These are phyloP conservation scores for Tapera naevia DNA, from an alignment of 2,797 vertebrate genomes.

Conservation along the genomic window DNA sequence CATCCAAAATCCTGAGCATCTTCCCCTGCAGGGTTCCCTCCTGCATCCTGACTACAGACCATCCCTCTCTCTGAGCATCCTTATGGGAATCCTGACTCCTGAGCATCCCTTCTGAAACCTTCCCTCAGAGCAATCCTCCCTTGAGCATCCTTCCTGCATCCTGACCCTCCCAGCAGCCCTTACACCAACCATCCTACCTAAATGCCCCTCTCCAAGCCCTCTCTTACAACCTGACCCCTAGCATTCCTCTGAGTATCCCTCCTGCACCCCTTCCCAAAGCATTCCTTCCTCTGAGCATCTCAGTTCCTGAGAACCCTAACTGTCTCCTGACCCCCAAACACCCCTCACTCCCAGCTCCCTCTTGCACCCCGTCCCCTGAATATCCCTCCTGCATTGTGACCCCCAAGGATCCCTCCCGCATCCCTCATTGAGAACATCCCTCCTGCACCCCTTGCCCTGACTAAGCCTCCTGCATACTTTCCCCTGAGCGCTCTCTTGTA, in stretches of 20 bases:
- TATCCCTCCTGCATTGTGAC: not conserved
- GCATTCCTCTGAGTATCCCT: not conserved
- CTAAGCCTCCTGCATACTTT: too few species aligned
- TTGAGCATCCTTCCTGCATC: not conserved
- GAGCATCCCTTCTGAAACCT: not conserved
- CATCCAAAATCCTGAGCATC: not conserved
- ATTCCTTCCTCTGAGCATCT: not conserved
- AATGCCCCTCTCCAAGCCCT: not conserved
- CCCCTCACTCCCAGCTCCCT: not conserved
- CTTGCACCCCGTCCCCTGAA: not conserved
- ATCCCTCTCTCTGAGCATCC: not conserved
- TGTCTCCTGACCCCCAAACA: not conserved
- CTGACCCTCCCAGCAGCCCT: not conserved
- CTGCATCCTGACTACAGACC: not conserved
- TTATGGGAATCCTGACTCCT: not conserved
- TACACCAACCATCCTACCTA: not conserved
- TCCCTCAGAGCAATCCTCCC: not conserved
- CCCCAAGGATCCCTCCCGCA: not conserved
- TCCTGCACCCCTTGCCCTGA: not conserved
- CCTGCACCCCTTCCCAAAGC: not conserved
- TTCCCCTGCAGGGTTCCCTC: not conserved
- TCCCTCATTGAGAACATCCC: accelerated
- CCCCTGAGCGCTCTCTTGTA: not conserved
- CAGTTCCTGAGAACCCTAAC: not conserved
- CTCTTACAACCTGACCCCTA: not conserved